Base-by-base conservation (phyloP, 2,797 vertebrate genomes). In the Centropyge bicolor region DNA sequence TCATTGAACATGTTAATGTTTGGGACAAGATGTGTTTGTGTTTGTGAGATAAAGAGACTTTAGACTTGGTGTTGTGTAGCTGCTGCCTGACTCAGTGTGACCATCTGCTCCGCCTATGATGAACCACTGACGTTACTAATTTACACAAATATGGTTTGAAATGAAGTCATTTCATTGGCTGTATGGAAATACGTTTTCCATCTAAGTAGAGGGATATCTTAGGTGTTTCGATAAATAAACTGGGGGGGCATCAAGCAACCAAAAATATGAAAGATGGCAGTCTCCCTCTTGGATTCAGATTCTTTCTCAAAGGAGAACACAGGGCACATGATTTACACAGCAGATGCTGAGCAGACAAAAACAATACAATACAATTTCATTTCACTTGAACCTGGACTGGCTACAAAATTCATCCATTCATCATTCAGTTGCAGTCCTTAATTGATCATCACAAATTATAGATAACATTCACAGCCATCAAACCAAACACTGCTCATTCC, bases 401-500 rank as follows among this genome's bases (percentile, higher is more conserved):
- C n/a, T 17, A 54, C 40, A 46, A 22, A 41, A 40, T 22, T n/a
- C n/a, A 46, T 36, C 40, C 24, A 38, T 19, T 52, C 11, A 61
- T 31, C 17, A 17, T 20, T 71, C 6, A 59, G 14, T 27, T 57
- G 6, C 11, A 40, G 1, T 36, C 2, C 54, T 49, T 11, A 40
- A 71, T 13, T 5, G 16, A 31, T 43, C 10, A 45, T 43, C 55
- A 62, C n/a, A 63, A 11, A 51, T 41, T 7, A 40, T 6, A 68
- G 41, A 27, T 1, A 11, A 52, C 19, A 38, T 16, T 22, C 4
- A 19, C 51, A 36, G n/a, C 13, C n/a, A 51, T 2, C 35, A 67
- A 55, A 51, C n/a, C 1, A 22, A 5, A 3, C 7, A 11, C 46
- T 24, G 20, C 31, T 55, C 12, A 56, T 8, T 74, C 87, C 78